Percentiles rank a stretch among this genome's conserved stretches.
Conservation (phyloP, 2,888 invertebrate species). For the Eudasyphora cyanicolor region DNA sequence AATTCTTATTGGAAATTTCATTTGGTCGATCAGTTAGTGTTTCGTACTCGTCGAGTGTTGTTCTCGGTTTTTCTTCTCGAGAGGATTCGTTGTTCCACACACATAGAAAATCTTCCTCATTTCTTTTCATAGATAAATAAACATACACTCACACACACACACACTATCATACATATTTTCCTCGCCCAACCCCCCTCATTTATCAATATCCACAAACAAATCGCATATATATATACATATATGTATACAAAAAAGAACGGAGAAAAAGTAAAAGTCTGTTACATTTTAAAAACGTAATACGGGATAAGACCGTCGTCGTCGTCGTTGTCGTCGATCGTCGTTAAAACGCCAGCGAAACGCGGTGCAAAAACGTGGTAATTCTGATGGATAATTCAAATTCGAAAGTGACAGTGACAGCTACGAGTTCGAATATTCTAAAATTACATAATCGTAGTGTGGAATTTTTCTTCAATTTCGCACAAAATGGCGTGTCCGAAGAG, state of each 20-base stretch:
- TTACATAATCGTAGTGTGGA: conserved; percentile 58
- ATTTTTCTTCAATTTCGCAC: conserved; percentile 14
- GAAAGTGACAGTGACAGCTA: not conserved
- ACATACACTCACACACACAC: conserved; percentile 40
- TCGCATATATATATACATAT: conserved; percentile 14
- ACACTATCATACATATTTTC: conserved; percentile 40
- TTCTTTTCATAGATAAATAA: conserved; percentile 61
- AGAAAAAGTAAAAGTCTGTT: conserved; percentile 38
- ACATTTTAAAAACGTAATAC: conserved; percentile 11
- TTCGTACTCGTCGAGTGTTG: conserved; percentile 80
- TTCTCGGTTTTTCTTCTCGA: conserved; percentile 78
- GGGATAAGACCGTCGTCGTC: too few relatives aligned
- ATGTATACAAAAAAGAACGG: conserved; percentile 30
- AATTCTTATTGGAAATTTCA: conserved; percentile 62
- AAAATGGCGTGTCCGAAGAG: conserved; percentile 21
- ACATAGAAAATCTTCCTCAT: conserved; percentile 66
- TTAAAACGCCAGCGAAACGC: conserved; percentile 44
- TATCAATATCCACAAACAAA: not conserved
- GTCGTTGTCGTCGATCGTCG: too few relatives aligned
- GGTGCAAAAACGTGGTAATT: conserved; percentile 25
- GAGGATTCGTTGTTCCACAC: conserved; percentile 74
- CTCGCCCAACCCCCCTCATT: too few relatives aligned
- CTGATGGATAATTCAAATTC: conserved; percentile 18
- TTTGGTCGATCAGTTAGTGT: conserved; percentile 77
- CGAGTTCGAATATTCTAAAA: conserved; percentile 17